Evolutionary conservation across 2,797 vertebrate species (phyloP), one percentile per base, ranked within the genome.

Genomic region (Hoplostethus atlanticus): DNA sequence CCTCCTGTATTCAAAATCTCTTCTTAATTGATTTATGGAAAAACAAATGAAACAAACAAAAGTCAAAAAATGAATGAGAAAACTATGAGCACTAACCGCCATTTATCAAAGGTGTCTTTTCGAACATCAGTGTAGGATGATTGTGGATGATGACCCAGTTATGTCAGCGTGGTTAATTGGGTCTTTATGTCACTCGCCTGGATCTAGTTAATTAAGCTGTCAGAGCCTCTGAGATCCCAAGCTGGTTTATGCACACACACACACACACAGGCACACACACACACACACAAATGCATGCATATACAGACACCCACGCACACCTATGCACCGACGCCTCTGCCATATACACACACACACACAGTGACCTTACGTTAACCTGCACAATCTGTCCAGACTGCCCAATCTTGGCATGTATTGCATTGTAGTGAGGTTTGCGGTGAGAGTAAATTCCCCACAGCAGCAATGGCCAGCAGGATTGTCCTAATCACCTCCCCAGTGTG

Each of bases 191-290:
- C 87, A 85, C 76, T 83, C 38, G 68, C 71, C 61, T 85, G 76
- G 76, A 86, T 85, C 85, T 79, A 80, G 84, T 92, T 93, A 92
- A 93, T 93, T 92, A 92, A 92, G 79, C 85, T 92, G 89, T 89
- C 91, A 87, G 68, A 84, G 66, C 55, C 63, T 83, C 69, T 83
- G 80, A 89, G 91, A 87, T 90, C 87, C 84, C 85, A 79, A 63
- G 83, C 74, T 84, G 80, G 72, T 76, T 21, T 21, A 76, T 31
- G 1, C 21, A 46, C 57, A 28, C 42, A 16, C 60, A 63, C 25
- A 56, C 42, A 28, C 31, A 60, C 21, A 44, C 11, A 71, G 30
- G 56, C 55, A 54, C 48, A 15, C 46, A 59, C 54, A 52, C 15
- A 10, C 60, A n/a, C 28, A 12, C 13, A 25, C 48, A 25, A 17